These are phyloP conservation scores for Halichoeres trimaculatus DNA, from an alignment of 2,113 vertebrate species.

Conservation along the genomic window DNA sequence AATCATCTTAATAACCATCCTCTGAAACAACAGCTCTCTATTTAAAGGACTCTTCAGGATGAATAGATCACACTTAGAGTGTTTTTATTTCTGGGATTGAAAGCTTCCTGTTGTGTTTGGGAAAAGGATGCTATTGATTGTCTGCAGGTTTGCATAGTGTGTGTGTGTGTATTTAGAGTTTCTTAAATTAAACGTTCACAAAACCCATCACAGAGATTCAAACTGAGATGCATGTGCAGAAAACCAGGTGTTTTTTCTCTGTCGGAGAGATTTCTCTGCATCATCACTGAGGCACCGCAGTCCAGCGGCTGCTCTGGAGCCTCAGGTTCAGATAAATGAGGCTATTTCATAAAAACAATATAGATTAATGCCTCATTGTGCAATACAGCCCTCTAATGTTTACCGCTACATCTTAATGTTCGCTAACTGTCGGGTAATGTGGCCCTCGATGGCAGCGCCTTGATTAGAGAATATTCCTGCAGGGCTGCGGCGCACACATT, in stretches of 20 bases:
- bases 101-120: conserved; percentile 18
- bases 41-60: conserved; percentile 63
- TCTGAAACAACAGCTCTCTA: conserved; percentile 56
- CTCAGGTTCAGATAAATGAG: conserved; percentile 21
- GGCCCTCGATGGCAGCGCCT: conserved; percentile 23
- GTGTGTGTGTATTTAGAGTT: background rate
- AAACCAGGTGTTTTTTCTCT: background rate
- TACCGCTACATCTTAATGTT: conserved; percentile 44
- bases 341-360: conserved; percentile 32
- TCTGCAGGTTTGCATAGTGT: background rate
- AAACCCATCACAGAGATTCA: background rate
- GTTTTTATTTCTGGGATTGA: conserved; percentile 56
- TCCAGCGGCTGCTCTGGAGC: conserved; percentile 20
- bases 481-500: conserved; percentile 3
- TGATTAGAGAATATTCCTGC: conserved; percentile 41
- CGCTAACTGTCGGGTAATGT: conserved; percentile 43
- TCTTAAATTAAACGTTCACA: too few species aligned
- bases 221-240: background rate
- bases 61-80: conserved; percentile 61
- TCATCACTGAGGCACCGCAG: background rate
- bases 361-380: conserved; percentile 35
- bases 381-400: conserved; percentile 16
- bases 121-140: conserved; percentile 24
- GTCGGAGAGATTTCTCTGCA: background rate
- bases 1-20: conserved; percentile 73